Conservation (phyloP, 1,140 invertebrate genomes). For the Calephelis nemesis region DNA sequence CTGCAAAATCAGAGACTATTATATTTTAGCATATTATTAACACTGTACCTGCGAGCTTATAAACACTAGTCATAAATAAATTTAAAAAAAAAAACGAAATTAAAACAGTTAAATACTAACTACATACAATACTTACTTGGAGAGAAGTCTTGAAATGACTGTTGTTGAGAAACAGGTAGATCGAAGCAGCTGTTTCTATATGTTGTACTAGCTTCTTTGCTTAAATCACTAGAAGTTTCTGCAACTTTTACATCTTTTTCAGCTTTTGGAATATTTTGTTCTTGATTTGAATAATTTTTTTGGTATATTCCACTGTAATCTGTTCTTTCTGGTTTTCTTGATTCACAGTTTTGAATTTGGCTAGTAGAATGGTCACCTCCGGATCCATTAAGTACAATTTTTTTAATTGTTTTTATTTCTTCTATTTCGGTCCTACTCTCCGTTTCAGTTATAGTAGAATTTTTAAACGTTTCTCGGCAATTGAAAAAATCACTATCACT, state of each 20-base stretch:
- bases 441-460: constrained; percentile 64
- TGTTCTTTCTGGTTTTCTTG: neutral
- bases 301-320: neutral
- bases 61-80: too few species aligned
- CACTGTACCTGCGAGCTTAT: too few species aligned
- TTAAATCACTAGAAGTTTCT: neutral
- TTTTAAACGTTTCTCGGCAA: constrained; percentile 53
- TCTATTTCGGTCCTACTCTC: constrained; percentile 66
- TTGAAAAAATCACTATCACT: constrained; percentile 56
- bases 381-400: constrained; percentile 66
- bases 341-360: neutral
- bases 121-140: neutral
- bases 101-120: neutral
- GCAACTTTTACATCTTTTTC: neutral
- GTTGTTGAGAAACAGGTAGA: neutral
- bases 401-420: constrained; percentile 75
- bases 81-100: neutral
- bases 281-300: neutral
- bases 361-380: constrained; percentile 26
- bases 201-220: neutral
- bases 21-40: too few species aligned
- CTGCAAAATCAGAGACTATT: too few species aligned
- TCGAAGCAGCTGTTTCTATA: neutral
- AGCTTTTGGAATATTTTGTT: constrained; percentile 3
- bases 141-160: neutral